phyloP scores from a whole-genome alignment of 2,888 invertebrate species.

The Tetranychus truncatus region DNA sequence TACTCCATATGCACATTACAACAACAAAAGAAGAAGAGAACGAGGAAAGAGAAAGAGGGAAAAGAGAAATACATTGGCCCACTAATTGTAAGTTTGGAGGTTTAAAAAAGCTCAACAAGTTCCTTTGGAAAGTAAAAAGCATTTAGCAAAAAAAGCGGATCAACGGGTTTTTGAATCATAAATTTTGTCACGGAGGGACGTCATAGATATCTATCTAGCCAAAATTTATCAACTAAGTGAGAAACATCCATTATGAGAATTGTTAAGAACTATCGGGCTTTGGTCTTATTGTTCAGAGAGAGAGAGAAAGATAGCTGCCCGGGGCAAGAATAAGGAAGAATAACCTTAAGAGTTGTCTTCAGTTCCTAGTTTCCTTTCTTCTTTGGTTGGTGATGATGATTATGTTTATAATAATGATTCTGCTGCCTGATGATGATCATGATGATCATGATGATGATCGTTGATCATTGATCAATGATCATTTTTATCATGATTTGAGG shows the following conservation, averaged over 20 bases:
- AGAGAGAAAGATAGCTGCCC: not conserved
- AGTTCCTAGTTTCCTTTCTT: no score
- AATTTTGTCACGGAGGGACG: not conserved
- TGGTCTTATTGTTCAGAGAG: not conserved
- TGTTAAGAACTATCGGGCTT: not conserved
- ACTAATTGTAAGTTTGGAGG: not conserved
- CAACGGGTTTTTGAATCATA: not conserved
- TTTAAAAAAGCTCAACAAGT: not conserved
- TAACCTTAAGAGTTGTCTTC: not conserved
- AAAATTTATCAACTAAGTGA: not conserved
- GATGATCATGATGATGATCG: not conserved
- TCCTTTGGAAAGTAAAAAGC: not conserved
- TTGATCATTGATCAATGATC: not conserved
- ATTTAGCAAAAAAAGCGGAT: not conserved
- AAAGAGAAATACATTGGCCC: not conserved
- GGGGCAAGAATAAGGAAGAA: not conserved
- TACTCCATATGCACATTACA: not conserved
- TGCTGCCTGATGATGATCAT: no score
- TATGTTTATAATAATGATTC: no score
- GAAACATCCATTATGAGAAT: constrained; percentile 1
- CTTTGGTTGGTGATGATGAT: no score
- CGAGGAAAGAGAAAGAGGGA: not conserved
- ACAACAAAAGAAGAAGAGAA: not conserved
- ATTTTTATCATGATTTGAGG: no score
- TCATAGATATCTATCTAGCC: not conserved